Evolutionary conservation across 2,888 invertebrate species (phyloP).

Genomic region (Spialia ferax): DNA sequence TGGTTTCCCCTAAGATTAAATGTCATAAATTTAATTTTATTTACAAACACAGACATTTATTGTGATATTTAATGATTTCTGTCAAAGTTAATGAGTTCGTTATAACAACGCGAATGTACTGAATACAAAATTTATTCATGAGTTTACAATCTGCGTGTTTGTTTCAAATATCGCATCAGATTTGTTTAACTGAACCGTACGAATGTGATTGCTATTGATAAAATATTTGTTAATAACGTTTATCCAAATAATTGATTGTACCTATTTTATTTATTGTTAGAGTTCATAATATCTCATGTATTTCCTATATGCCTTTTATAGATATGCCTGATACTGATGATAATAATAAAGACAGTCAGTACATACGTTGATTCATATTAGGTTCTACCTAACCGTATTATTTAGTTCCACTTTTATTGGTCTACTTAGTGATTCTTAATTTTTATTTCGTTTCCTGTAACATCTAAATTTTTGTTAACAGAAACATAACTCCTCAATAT

Average conservation of each 20-base stretch:
- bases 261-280: neutral
- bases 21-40: neutral
- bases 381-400: too few species aligned
- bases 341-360: too few species aligned
- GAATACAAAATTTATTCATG: slow-evolving; percentile 32
- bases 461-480: too few species aligned
- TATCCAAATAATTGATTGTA: neutral
- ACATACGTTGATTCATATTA: too few species aligned
- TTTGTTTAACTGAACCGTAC: slow-evolving; percentile 9
- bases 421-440: too few species aligned
- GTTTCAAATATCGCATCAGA: slow-evolving; percentile 4
- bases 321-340: too few species aligned
- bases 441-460: too few species aligned
- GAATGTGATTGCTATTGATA: neutral
- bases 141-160: slow-evolving; percentile 8
- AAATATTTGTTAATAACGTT: neutral
- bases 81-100: slow-evolving; percentile 6
- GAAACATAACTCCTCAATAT: too few species aligned
- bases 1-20: too few species aligned
- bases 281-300: neutral
- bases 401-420: too few species aligned
- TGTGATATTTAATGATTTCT: neutral
- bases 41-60: neutral
- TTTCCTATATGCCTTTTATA: too few species aligned
- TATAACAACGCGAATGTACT: neutral